Conservation (phyloP, 2,113 vertebrate species). For the Brachyistius frenatus region DNA sequence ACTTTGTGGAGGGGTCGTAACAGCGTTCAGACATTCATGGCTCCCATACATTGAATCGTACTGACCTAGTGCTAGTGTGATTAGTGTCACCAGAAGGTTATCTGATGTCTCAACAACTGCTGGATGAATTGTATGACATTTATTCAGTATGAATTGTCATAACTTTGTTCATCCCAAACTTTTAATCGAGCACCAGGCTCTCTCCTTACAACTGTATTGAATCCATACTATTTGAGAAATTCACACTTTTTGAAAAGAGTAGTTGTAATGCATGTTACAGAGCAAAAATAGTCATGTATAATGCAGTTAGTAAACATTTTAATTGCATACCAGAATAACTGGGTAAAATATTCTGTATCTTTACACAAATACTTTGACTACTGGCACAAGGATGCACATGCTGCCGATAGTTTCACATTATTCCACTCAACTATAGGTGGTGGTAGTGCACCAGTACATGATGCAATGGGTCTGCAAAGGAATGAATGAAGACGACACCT, state of each 20-base stretch:
- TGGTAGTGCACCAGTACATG: too few species aligned
- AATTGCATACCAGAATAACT: too few species aligned
- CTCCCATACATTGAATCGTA: not conserved
- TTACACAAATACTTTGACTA: too few species aligned
- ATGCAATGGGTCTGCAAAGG: too few species aligned
- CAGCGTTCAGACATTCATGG: not conserved
- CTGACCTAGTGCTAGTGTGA: not conserved
- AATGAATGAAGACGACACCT: too few species aligned
- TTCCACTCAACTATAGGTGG: too few species aligned
- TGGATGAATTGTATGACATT: not conserved
- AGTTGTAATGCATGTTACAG: not conserved
- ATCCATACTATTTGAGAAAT: not conserved
- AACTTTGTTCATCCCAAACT: not conserved
- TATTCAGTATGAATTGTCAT: not conserved
- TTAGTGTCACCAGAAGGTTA: not conserved
- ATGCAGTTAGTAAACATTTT: too few species aligned
- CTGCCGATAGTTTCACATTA: too few species aligned
- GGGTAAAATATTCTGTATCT: too few species aligned
- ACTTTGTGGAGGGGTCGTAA: too few species aligned
- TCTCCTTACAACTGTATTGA: not conserved
- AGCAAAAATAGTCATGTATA: not conserved
- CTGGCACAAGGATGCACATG: too few species aligned
- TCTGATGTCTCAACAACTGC: not conserved
- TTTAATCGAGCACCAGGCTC: too few species aligned
- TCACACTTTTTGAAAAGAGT: not conserved